Base-by-base conservation (phyloP, 2,797 vertebrate genomes). In the Peromyscus melanophrys region DNA sequence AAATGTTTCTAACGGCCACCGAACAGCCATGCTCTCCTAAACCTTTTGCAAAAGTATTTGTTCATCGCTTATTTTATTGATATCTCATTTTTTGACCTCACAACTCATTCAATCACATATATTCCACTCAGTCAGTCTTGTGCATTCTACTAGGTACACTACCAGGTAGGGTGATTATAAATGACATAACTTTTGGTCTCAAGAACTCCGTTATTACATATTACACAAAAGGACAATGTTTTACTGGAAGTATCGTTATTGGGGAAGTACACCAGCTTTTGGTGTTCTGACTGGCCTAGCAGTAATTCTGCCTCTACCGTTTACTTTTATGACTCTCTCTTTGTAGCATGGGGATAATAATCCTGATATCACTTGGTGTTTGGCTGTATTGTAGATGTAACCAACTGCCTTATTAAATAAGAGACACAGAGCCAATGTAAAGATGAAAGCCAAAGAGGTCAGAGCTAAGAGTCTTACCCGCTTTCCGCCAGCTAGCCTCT, bases 261-360 rank as follows among this genome's bases (percentile, higher is more conserved):
- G 10, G n/a, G 34, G 84, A 93, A 94, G 29, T 23, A 71, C 7
- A 43, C 17, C 19, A 85, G 37, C n/a, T 86, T 67, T 73, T 52
- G 29, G 31, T 75, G 29, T 85, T 84, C 52, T 55, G 21, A 59
- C 46, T 76, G 25, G 81, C 55, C 23, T 67, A 9, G 14, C 31
- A 81, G 89, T 90, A 86, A 94, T 93, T 87, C 71, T 83, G 69
- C n/a, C 23, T 89, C 29, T 84, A 67, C 49, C 23, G 37, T 9
- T 71, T 57, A 82, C 29, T 40, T 46, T 88, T 88, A 29, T 78
- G 25, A 29, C 76, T 63, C 16, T 93, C 6, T 91, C 31, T 89
- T 93, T 55, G 21, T 37, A 73, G 31, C 31, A 73, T 63, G 87
- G 10, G 0, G 4, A 46, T 67, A 57, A 52, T 49, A 37, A 84